Evolutionary conservation across 1,140 invertebrate species (phyloP), one percentile per base, ranked within the genome.

Genomic region (Portunus trituberculatus): DNA sequence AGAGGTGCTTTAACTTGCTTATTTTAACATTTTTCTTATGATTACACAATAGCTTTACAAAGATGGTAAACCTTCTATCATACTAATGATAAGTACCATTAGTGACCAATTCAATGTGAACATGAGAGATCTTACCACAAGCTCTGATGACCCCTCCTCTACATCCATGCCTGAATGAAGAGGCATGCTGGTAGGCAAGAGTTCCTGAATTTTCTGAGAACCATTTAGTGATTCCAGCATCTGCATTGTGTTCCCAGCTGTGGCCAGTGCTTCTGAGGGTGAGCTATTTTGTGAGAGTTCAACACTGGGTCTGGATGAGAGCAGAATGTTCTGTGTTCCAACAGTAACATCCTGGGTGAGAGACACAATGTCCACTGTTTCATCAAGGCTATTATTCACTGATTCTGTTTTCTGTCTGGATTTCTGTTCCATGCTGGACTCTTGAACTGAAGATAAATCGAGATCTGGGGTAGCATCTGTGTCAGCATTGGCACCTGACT

Each of bases 141-240:
- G 67, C n/a, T 76, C 67, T 76, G 67, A 7, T 76, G 67, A 76
- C 20, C 67, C 67, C n/a, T 76, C 67, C 67, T 76, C 67, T 20
- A 76, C 67, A 76, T 76, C 67, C 67, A 76, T 76, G 67, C 67
- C 67, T 76, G 67, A 76, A 20, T 76, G 67, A 76, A 76, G 67
- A 25, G 67, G 25, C 67, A 76, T 76, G 67, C 0, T 76, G 67
- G 67, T 7, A n/a, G 67, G n/a, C 12, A n/a, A 76, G 25, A 3
- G 20, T n/a, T n/a, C 20, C 25, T 76, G 67, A n/a, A 25, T n/a
- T 76, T 76, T 76, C 67, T 76, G 67, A 76, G 67, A 76, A 4
- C 4, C 20, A 12, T 7, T 7, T 76, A 20, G 59, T 76, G 59
- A 76, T 12, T 76, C 67, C 8, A 76, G 67, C 67, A 76, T 16